These are phyloP conservation scores for Ancistrus triradiatus DNA, from an alignment of 2,113 vertebrate genomes.

Conservation along the genomic window DNA sequence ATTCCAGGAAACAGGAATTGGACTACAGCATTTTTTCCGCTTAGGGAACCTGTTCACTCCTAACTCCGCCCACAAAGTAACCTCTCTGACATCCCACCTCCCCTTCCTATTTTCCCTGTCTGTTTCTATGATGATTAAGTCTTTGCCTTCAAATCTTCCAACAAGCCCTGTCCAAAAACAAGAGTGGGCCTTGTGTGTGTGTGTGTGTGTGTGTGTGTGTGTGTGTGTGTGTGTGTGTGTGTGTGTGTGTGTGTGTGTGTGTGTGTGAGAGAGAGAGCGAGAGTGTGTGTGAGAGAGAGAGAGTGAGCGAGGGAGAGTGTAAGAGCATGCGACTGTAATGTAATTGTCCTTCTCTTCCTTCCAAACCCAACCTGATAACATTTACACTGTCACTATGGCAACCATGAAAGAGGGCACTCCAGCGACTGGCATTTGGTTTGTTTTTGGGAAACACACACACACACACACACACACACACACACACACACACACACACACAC, in stretches of 20 bases:
- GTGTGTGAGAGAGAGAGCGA: constrained; percentile 10
- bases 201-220: not conserved
- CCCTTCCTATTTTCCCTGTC: too few species aligned
- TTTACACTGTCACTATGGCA: constrained; percentile 43
- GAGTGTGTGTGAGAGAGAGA: not conserved
- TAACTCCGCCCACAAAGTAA: too few species aligned
- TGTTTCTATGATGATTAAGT: too few species aligned
- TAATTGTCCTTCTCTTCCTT: not conserved
- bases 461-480: not conserved
- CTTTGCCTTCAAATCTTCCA: too few species aligned
- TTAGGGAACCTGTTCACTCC: too few species aligned
- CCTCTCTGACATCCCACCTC: too few species aligned
- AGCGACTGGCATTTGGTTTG: too few species aligned
- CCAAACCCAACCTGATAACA: constrained; percentile 29
- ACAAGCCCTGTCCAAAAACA: too few species aligned
- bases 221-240: constrained; percentile 13
- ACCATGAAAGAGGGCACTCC: constrained; percentile 23
- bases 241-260: constrained; percentile 6
- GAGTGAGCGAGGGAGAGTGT: not conserved
- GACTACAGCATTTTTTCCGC: too few species aligned
- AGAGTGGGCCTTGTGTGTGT: too few species aligned
- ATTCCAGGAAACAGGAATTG: too few species aligned
- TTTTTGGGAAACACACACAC: not conserved
- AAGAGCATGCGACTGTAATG: too few species aligned
- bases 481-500: not conserved